These are phyloP conservation scores for Eolophus roseicapilla DNA, from an alignment of 2,113 vertebrate species.

Conservation along the genomic window DNA sequence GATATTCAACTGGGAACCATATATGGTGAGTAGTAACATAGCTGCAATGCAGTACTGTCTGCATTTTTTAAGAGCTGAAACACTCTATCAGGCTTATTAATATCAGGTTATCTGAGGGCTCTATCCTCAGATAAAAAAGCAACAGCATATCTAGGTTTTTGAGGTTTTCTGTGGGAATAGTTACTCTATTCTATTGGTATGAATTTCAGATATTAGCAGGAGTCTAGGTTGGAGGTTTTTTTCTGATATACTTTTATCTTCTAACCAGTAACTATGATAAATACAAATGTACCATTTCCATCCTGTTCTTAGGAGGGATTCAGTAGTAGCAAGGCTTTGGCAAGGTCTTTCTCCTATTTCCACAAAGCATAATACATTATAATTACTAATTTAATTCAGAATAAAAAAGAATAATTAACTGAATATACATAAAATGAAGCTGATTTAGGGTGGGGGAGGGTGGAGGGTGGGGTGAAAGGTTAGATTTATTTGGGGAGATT, in stretches of 20 bases:
- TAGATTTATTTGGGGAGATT: background rate
- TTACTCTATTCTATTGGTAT: background rate
- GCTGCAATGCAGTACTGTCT: constrained; percentile 62
- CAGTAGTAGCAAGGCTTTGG: background rate
- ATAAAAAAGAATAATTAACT: background rate
- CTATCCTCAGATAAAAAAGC: constrained; percentile 4
- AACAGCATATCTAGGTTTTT: background rate
- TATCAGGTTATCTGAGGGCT: constrained; percentile 11
- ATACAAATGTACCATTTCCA: background rate
- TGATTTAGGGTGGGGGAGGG: background rate
- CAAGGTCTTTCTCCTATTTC: background rate
- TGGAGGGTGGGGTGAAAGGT: background rate
- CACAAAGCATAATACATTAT: background rate
- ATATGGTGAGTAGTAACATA: constrained; percentile 63
- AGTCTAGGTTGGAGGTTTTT: background rate
- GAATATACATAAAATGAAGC: background rate
- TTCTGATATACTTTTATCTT: background rate
- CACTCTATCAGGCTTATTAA: constrained; percentile 34
- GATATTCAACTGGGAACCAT: constrained; percentile 63
- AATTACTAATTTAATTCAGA: background rate
- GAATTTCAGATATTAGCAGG: background rate
- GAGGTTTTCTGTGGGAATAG: background rate
- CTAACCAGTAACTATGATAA: background rate
- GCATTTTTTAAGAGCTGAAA: constrained; percentile 62
- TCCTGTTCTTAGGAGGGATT: background rate